Percentiles rank a stretch among this genome's conserved stretches.
phyloP scores from a whole-genome alignment of 2,113 vertebrate genomes.

The Agelaius tricolor region DNA sequence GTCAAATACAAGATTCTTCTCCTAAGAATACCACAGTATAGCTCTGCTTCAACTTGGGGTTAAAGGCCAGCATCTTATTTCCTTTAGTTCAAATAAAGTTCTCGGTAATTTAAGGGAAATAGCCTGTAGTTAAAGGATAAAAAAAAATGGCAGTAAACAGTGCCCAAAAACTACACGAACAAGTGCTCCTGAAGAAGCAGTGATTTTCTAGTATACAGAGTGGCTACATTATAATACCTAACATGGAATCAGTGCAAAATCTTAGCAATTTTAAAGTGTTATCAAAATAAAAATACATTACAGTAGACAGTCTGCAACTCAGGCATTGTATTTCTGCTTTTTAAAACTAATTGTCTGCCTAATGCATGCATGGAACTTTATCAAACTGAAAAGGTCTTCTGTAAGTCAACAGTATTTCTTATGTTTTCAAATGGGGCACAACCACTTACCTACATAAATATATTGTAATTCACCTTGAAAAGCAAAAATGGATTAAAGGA shows the following conservation, averaged over 20 bases:
- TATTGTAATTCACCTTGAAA: background rate
- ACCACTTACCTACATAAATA: background rate
- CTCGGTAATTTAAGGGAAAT: background rate
- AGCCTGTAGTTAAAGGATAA: background rate
- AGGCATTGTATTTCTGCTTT: background rate
- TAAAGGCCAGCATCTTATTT: background rate
- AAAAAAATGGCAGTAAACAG: background rate
- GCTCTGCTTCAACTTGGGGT: background rate
- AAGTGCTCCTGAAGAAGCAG: background rate
- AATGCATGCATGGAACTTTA: background rate
- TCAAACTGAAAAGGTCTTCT: background rate
- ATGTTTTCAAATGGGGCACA: background rate
- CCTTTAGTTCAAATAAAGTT: background rate
- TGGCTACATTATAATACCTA: background rate
- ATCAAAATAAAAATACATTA: background rate
- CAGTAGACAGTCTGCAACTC: background rate
- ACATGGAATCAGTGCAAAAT: background rate
- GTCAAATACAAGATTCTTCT: background rate
- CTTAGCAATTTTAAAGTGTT: background rate
- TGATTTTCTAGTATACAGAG: background rate
- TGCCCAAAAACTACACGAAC: background rate
- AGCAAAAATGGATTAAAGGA: background rate
- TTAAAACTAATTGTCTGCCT: background rate
- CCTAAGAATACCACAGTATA: background rate
- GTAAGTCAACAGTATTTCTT: background rate